phyloP scores from a whole-genome alignment of 1,140 invertebrate species.

The Drosophila rhopaloa region DNA sequence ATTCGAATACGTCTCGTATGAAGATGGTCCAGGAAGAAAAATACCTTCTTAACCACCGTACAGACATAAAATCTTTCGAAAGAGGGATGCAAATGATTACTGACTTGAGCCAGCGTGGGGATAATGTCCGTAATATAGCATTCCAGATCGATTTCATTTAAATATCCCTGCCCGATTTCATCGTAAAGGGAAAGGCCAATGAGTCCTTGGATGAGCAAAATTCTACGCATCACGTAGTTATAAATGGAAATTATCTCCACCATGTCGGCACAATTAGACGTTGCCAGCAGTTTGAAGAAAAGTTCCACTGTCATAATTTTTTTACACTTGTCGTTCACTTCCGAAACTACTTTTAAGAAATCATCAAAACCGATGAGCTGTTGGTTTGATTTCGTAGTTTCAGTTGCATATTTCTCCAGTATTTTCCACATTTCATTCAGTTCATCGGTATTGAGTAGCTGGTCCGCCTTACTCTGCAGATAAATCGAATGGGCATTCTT shows the following conservation, averaged over 20 bases:
- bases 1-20: slow-evolving; percentile 95
- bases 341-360: slow-evolving; percentile 90
- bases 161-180: slow-evolving; percentile 95
- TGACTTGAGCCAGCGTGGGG: slow-evolving; percentile 94
- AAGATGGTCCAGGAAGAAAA: slow-evolving; percentile 97
- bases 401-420: slow-evolving; percentile 92
- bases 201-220: slow-evolving; percentile 96
- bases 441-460: slow-evolving; percentile 94
- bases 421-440: slow-evolving; percentile 93
- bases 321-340: slow-evolving; percentile 89
- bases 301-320: slow-evolving; percentile 93
- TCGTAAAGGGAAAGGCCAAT: slow-evolving; percentile 97
- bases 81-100: slow-evolving; percentile 93
- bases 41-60: slow-evolving; percentile 97
- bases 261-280: slow-evolving; percentile 90
- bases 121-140: slow-evolving; percentile 97
- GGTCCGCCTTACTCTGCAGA: slow-evolving; percentile 92
- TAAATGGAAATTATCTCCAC: slow-evolving; percentile 94
- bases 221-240: slow-evolving; percentile 97
- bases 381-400: slow-evolving; percentile 89
- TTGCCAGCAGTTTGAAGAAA: slow-evolving; percentile 94
- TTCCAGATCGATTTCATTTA: slow-evolving; percentile 96
- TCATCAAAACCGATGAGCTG: slow-evolving; percentile 94
- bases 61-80: slow-evolving; percentile 99
- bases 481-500: slow-evolving; percentile 95